phyloP scores from a whole-genome alignment of 2,888 invertebrate species.

The Beris chalybata region DNA sequence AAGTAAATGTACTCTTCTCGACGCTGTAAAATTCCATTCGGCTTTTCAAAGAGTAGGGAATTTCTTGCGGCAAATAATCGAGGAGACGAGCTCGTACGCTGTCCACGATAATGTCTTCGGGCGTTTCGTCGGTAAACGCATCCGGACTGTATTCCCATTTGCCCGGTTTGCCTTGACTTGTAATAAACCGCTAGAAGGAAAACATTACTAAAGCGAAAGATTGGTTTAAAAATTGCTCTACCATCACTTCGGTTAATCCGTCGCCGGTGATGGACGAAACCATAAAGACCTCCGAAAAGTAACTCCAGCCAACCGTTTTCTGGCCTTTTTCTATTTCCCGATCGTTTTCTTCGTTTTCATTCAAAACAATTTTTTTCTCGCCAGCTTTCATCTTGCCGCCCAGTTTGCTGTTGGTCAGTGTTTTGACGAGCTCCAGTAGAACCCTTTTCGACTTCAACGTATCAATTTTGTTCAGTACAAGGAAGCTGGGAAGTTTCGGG shows the following conservation, averaged over 20 bases:
- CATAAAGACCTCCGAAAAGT: slow-evolving; percentile 88
- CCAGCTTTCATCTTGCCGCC: slow-evolving; percentile 48
- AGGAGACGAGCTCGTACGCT: slow-evolving; percentile 82
- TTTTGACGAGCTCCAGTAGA: slow-evolving; percentile 71
- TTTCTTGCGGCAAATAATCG: slow-evolving; percentile 79
- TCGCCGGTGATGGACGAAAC: slow-evolving; percentile 82
- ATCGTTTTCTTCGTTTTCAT: neutral
- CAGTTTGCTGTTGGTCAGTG: slow-evolving; percentile 67
- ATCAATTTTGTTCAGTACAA: slow-evolving; percentile 91
- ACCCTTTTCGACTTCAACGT: slow-evolving; percentile 69
- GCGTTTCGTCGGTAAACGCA: slow-evolving; percentile 73
- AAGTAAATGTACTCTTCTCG: slow-evolving; percentile 56
- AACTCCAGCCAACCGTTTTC: slow-evolving; percentile 63
- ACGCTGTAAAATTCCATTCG: slow-evolving; percentile 69
- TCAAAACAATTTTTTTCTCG: slow-evolving; percentile 38
- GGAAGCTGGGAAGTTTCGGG: slow-evolving; percentile 65
- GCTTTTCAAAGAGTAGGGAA: slow-evolving; percentile 77
- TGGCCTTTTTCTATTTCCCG: slow-evolving; percentile 35
- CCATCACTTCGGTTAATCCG: slow-evolving; percentile 73
- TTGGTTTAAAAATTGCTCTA: slow-evolving; percentile 45
- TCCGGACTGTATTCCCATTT: slow-evolving; percentile 69
- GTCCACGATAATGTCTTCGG: slow-evolving; percentile 69
- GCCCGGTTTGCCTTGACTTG: slow-evolving; percentile 62
- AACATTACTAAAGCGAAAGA: neutral
- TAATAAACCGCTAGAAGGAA: slow-evolving; percentile 42